A percentile compares a stretch with the other conserved stretches of the same genome.
phyloP scores from a whole-genome alignment of 1,140 invertebrate species.

The Trypoxylus dichotomus region DNA sequence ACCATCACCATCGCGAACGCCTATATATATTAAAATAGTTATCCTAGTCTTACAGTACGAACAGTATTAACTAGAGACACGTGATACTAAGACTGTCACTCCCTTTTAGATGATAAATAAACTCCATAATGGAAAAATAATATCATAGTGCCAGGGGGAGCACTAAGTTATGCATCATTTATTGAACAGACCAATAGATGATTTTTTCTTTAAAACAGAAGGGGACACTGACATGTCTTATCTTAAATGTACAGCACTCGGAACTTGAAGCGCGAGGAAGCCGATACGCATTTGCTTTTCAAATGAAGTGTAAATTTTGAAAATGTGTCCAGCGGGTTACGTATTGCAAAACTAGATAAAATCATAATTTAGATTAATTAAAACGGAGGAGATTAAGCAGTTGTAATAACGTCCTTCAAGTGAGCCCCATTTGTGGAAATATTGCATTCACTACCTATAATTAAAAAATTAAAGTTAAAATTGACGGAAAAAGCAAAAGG shows the following conservation, averaged over 20 bases:
- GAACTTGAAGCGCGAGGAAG: neutral
- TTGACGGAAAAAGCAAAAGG: no score
- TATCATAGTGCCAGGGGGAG: slow-evolving; percentile 3
- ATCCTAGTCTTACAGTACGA: slow-evolving; percentile 8
- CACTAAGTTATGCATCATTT: slow-evolving; percentile 11
- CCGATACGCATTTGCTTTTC: neutral
- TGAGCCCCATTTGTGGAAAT: no score
- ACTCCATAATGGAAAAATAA: slow-evolving; percentile 29
- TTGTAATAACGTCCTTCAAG: no score
- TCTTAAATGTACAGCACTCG: neutral
- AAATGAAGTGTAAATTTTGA: neutral
- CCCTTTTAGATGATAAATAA: slow-evolving; percentile 8
- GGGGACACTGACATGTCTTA: slow-evolving; percentile 1
- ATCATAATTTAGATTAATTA: no score
- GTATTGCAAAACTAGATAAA: no score
- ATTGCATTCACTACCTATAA: no score
- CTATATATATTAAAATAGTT: slow-evolving; percentile 20
- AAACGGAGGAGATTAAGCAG: no score
- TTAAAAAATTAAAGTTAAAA: no score
- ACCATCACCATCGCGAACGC: neutral
- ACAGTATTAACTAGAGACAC: neutral
- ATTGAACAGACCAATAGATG: neutral
- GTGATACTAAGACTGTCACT: slow-evolving; percentile 19
- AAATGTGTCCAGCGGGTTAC: neutral
- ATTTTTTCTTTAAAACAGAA: slow-evolving; percentile 8